Percentiles rank a stretch among this genome's conserved stretches.
Conservation (phyloP, 1,140 invertebrate genomes). For the Drosophila eugracilis region DNA sequence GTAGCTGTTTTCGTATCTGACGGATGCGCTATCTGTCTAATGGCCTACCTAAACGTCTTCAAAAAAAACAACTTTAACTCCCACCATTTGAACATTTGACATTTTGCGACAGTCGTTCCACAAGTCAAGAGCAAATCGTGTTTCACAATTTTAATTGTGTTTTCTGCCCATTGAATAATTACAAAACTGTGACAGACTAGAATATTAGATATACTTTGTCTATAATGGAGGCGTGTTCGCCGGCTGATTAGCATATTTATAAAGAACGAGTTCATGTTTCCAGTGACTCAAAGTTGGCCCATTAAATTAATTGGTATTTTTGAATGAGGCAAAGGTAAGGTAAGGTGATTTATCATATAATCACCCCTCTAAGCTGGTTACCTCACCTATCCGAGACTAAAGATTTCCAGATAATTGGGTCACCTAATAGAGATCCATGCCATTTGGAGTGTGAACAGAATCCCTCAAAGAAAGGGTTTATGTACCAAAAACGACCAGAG, state of each 20-base stretch:
- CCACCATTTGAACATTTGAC: constrained; percentile 50
- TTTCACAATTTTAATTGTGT: constrained; percentile 67
- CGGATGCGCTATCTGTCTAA: constrained; percentile 66
- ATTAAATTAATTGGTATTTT: constrained; percentile 31
- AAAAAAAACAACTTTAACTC: constrained; percentile 23
- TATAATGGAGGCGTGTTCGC: constrained; percentile 22
- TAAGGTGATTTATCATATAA: constrained; percentile 12
- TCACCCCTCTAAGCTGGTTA: constrained; percentile 18
- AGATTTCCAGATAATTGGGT: constrained; percentile 28
- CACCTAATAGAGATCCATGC: constrained; percentile 41
- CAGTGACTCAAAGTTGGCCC: constrained; percentile 29
- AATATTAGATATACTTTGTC: constrained; percentile 41
- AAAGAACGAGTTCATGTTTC: constrained; percentile 12
- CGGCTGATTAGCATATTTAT: constrained; percentile 48
- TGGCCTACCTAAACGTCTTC: constrained; percentile 45
- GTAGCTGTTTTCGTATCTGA: constrained; percentile 48
- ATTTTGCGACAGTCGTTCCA: constrained; percentile 28
- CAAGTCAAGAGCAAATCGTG: constrained; percentile 70
- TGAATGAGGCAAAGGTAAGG: constrained; percentile 5
- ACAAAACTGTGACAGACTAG: constrained; percentile 62
- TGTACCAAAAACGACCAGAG: background rate
- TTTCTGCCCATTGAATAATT: constrained; percentile 72
- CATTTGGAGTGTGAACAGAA: constrained; percentile 37
- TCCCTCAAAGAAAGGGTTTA: constrained; percentile 26
- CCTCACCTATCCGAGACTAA: background rate